phyloP scores from a whole-genome alignment of 2,888 invertebrate genomes.

The Syrphus vitripennis region DNA sequence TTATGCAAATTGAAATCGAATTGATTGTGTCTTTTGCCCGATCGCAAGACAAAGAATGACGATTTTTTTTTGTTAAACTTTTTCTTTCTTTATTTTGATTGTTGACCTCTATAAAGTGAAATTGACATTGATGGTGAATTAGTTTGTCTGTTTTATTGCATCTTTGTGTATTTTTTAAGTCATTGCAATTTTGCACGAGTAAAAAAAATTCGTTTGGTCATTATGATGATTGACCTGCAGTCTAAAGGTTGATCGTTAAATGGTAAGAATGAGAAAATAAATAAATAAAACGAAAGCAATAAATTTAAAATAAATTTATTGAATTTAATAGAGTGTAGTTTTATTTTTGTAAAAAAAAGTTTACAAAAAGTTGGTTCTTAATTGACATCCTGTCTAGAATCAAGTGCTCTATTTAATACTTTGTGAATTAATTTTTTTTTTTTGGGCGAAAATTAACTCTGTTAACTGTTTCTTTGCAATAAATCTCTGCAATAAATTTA shows the following conservation, averaged over 20 bases:
- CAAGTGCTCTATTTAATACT: not conserved
- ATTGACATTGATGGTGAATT: not conserved
- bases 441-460: no score
- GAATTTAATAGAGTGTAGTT: not conserved
- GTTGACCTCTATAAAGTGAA: not conserved
- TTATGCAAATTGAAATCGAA: conserved; percentile 23
- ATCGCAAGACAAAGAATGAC: not conserved
- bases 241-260: conserved; percentile 1
- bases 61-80: no score
- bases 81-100: not conserved
- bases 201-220: not conserved
- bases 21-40: not conserved
- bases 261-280: not conserved
- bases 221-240: conserved; percentile 28
- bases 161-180: not conserved
- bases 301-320: not conserved
- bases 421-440: no score
- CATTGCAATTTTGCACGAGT: not conserved
- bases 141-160: not conserved
- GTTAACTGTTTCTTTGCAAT: no score
- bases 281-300: not conserved
- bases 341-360: not conserved
- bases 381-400: not conserved
- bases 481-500: no score
- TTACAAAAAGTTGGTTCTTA: not conserved